Evolutionary conservation across 2,888 invertebrate genomes (phyloP), one percentile per base, ranked within the genome.

Genomic region (Asteroscopus sphinx): DNA sequence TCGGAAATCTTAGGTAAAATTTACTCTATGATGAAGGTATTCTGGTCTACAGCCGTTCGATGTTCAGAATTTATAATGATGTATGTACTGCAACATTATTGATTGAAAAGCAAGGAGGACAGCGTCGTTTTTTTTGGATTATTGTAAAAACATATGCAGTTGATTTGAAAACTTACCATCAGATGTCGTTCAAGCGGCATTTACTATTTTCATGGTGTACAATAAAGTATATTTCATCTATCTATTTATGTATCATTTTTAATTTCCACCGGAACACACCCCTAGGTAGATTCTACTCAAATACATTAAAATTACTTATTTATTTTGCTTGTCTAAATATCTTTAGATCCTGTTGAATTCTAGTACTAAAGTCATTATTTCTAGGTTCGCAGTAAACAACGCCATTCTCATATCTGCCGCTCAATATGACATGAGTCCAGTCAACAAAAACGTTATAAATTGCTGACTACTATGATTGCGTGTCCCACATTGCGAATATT

Each of bases 111-210:
- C 35, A 54, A 36, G 26, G 47, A 25, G 28, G 13, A 54, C 28
- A 33, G n/a, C n/a, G n/a, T 41, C 45, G 36, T 62, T 63, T 44
- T 44, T 41, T 55, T 54, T 37, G 56, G 70, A 69, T 33, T 40
- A 21, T 32, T 32, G 16, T 52, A 61, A 45, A 59, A 48, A 32
- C 42, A 33, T 65, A 13, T 47, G 7, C 35, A 7, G 12, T 54
- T 16, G 12, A 45, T 54, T 54, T 41, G 28, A 12, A 54, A 48
- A 61, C 48, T 45, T 26, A 57, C 32, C 36, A n/a, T 33, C 8
- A 17, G n/a, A 12, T 35, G 35, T 8, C 28, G n/a, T 41, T 21
- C 8, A 45, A 30, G 33, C 17, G 15, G 15, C 17, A 41, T 35
- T 13, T 15, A 15, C 32, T 37, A 12, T n/a, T n/a, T n/a, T n/a